Conservation (phyloP, 2,888 invertebrate genomes). For the Drymonia ruficornis region DNA sequence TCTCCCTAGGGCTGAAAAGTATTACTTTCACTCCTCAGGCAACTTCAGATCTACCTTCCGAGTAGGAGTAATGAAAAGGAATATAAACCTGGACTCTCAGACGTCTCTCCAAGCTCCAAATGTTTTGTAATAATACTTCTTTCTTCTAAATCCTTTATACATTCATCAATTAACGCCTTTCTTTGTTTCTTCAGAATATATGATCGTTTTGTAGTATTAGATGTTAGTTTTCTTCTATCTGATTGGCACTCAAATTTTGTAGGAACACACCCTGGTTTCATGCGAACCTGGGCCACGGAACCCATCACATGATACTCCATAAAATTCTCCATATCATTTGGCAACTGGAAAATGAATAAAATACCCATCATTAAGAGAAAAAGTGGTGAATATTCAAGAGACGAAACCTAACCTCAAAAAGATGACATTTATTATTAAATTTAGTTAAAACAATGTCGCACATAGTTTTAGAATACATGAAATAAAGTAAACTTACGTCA, state of each 20-base stretch:
- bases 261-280: slow-evolving; percentile 45
- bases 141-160: too few relatives aligned
- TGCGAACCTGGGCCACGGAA: slow-evolving; percentile 40
- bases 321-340: slow-evolving; percentile 49
- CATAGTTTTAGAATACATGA: neutral
- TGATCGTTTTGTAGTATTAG: slow-evolving; percentile 18
- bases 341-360: slow-evolving; percentile 7
- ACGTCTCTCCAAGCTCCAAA: too few relatives aligned
- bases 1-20: too few relatives aligned
- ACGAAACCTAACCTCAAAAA: too few relatives aligned
- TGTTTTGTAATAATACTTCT: too few relatives aligned
- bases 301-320: slow-evolving; percentile 49
- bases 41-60: too few relatives aligned
- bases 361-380: too few relatives aligned
- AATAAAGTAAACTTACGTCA: slow-evolving; percentile 10
- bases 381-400: too few relatives aligned
- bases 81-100: too few relatives aligned
- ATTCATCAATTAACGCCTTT: too few relatives aligned
- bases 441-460: neutral
- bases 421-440: neutral
- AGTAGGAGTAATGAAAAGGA: too few relatives aligned
- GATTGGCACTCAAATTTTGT: slow-evolving; percentile 42
- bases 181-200: slow-evolving; percentile 12
- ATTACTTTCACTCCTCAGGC: too few relatives aligned
- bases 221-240: slow-evolving; percentile 28